Evolutionary conservation across 2,888 invertebrate species (phyloP).

Genomic region (Drosophila setosimentum): DNA sequence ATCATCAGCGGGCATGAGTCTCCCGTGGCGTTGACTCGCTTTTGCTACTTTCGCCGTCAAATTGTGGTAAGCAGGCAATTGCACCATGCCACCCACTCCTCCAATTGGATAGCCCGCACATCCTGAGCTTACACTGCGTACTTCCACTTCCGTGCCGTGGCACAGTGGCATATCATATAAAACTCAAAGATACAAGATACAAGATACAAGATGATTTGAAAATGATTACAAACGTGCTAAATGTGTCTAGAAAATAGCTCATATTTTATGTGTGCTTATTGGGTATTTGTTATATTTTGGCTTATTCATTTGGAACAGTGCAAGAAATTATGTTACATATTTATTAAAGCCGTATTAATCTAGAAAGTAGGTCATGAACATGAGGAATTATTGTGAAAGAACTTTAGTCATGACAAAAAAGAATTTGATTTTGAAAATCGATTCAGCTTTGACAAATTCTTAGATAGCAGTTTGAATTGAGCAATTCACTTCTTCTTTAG

Average conservation of each 20-base stretch:
- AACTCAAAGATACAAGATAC: not conserved
- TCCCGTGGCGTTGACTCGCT: slow-evolving; percentile 27
- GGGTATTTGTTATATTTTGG: no score
- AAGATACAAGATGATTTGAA: not conserved
- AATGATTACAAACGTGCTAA: not conserved
- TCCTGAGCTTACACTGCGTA: slow-evolving; percentile 22
- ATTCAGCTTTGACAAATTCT: not conserved
- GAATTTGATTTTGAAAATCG: not conserved
- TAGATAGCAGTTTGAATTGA: not conserved
- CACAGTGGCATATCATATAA: not conserved
- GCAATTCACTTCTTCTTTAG: no score
- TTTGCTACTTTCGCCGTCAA: slow-evolving; percentile 55
- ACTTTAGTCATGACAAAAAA: rapidly evolving
- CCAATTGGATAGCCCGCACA: slow-evolving; percentile 1
- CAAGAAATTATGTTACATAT: no score
- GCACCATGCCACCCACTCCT: slow-evolving; percentile 13
- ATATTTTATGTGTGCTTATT: no score
- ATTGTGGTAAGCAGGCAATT: slow-evolving; percentile 62
- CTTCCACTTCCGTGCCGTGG: not conserved
- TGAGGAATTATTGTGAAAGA: not conserved
- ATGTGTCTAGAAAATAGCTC: not conserved
- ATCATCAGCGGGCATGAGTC: slow-evolving; percentile 46
- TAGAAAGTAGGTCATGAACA: not conserved
- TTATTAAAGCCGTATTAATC: no score
- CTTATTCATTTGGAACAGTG: no score